These are phyloP conservation scores for Mycalesis mineus DNA, from an alignment of 2,888 invertebrate species.

Conservation along the genomic window DNA sequence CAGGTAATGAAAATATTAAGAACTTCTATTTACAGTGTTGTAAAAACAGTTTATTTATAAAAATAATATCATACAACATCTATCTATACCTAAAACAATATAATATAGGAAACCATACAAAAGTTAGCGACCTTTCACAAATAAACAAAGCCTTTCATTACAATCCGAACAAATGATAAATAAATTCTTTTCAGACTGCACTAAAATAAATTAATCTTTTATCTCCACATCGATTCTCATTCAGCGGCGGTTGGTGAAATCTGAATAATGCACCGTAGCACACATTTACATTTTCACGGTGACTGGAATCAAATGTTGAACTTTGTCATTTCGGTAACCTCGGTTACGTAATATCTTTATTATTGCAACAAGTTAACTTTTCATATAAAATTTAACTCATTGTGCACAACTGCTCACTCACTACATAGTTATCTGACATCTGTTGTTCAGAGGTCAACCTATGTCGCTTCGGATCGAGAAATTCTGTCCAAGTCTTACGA, in stretches of 20 bases:
- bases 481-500: no score
- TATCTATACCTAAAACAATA: not conserved
- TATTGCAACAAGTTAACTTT: not conserved
- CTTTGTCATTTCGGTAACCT: slow-evolving; percentile 1
- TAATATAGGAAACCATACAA: not conserved
- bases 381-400: not conserved
- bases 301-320: slow-evolving; percentile 29
- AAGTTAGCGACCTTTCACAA: slow-evolving; percentile 8
- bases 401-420: no score
- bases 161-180: slow-evolving; percentile 28
- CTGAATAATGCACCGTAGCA: slow-evolving; percentile 37
- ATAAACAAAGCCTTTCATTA: slow-evolving; percentile 25
- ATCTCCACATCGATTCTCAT: slow-evolving; percentile 46
- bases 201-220: slow-evolving; percentile 55
- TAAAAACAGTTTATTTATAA: no score
- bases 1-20: no score
- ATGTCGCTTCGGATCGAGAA: no score
- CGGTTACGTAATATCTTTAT: not conserved
- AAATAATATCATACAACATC: no score
- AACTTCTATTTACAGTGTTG: no score
- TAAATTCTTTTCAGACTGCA: slow-evolving; percentile 37
- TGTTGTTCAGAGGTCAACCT: no score
- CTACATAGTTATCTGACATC: no score
- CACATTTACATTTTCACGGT: slow-evolving; percentile 52
- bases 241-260: slow-evolving; percentile 42